Evolutionary conservation across 2,888 invertebrate genomes (phyloP), one percentile per base, ranked within the genome.

Genomic region (Heliconius sara): DNA sequence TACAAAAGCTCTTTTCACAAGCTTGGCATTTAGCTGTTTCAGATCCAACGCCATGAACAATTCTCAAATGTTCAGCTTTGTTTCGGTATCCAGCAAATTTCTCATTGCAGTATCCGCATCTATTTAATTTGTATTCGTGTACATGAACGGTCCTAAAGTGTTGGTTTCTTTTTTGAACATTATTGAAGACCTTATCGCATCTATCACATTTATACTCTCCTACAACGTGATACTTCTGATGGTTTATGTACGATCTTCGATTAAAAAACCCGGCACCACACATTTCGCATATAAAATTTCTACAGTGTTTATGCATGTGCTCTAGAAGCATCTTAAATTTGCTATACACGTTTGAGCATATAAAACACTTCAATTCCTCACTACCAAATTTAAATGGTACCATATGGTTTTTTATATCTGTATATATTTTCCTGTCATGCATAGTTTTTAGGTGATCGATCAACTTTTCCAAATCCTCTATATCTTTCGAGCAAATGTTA

Each of bases 331-430:
- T 81, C 77, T 86, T 88, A 76, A 89, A 89, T 7, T 82, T 84
- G 7, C 81, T 82, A 77, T 85, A 89, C 10, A 81, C 82, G 34
- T 84, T 84, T 0, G 76, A 68, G 77, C 92, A 92, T 0, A 89
- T 80, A 27, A 85, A 88, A 77, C 91, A 91, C 47, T 84, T 84
- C 0, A 90, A 77, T 0, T 79, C 79, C 0, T 87, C 86, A 3
- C 81, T 82, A 1, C 85, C 82, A 70, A 89, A 88, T 68, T 85
- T 86, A 77, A 88, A 88, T 0, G 87, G 86, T 60, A 93, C 86
- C 13, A 93, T 89, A 73, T 92, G 91, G 80, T 90, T 92, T 75
- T 92, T 92, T 5, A 93, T 88, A 75, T 91, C 89, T 57, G 87
- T 87, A 83, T 91, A 89, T 77, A 92, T 89, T 39, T 86, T 81